phyloP scores from a whole-genome alignment of 2,888 invertebrate species.

The Eilema caniola region DNA sequence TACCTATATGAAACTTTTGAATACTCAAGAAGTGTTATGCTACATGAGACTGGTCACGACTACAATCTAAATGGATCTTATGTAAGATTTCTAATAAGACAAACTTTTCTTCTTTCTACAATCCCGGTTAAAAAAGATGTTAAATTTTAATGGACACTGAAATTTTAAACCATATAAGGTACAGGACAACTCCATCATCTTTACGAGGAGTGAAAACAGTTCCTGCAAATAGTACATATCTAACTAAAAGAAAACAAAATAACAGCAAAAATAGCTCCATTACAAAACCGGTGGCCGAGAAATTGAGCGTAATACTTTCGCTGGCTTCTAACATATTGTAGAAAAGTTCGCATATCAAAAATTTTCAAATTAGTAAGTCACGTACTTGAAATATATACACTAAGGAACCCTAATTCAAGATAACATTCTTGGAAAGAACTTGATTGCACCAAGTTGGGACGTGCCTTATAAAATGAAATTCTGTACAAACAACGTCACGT shows the following conservation, averaged over 20 bases:
- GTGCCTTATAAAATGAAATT: slow-evolving; percentile 1
- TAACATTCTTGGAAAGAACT: neutral
- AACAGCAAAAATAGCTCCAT: neutral
- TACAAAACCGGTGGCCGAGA: neutral
- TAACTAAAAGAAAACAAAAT: neutral
- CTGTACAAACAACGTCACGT: slow-evolving; percentile 1
- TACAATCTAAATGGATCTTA: too few species aligned
- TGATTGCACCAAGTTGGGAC: neutral
- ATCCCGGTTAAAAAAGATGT: too few species aligned
- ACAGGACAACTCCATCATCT: neutral
- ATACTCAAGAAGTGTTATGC: too few species aligned
- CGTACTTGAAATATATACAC: neutral
- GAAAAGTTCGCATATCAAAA: neutral
- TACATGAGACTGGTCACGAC: too few species aligned
- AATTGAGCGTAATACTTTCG: neutral
- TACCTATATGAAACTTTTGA: too few species aligned
- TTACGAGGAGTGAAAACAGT: neutral
- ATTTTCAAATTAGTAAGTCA: neutral
- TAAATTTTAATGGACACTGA: too few species aligned
- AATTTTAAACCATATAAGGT: too few species aligned
- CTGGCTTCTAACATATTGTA: neutral
- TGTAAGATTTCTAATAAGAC: too few species aligned
- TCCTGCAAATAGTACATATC: neutral
- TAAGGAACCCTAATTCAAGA: neutral
- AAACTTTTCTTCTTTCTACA: too few species aligned